Percentiles rank a stretch among this genome's conserved stretches.
phyloP scores from a whole-genome alignment of 1,140 invertebrate genomes.

The Leucophenga varia region DNA sequence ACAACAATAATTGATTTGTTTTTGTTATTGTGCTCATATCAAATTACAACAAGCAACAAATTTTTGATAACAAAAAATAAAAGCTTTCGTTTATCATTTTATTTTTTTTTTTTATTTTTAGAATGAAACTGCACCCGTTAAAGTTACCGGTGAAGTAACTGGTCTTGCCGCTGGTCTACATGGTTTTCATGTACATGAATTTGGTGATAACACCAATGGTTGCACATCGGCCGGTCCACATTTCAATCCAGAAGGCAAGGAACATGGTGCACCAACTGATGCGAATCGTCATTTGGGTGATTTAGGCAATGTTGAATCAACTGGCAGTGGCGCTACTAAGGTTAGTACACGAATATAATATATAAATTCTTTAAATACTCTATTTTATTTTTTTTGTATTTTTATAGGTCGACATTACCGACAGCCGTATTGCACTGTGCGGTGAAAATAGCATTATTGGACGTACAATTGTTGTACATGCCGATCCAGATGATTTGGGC shows the following conservation, averaged over 20 bases:
- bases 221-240: constrained; percentile 94
- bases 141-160: constrained; percentile 70
- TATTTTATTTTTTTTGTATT: neutral
- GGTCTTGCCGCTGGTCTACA: constrained; percentile 72
- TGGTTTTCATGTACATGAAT: constrained; percentile 96
- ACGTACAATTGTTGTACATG: constrained; percentile 89
- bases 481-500: constrained; percentile 92
- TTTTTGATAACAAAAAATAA: neutral
- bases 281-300: constrained; percentile 84
- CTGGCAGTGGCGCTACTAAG: constrained; percentile 69
- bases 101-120: constrained; percentile 37
- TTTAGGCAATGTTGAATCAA: constrained; percentile 84
- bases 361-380: neutral
- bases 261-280: constrained; percentile 82
- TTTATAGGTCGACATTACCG: constrained; percentile 67
- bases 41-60: too few species aligned
- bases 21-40: too few species aligned
- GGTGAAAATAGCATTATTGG: constrained; percentile 83
- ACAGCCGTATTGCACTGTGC: constrained; percentile 71
- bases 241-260: constrained; percentile 86
- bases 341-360: constrained; percentile 7
- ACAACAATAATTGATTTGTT: too few species aligned
- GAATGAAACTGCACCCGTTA: constrained; percentile 61
- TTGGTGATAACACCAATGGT: constrained; percentile 95
- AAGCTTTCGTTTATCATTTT: constrained; percentile 3